Conservation (phyloP, 2,888 invertebrate genomes). For the Chirona hameri region DNA sequence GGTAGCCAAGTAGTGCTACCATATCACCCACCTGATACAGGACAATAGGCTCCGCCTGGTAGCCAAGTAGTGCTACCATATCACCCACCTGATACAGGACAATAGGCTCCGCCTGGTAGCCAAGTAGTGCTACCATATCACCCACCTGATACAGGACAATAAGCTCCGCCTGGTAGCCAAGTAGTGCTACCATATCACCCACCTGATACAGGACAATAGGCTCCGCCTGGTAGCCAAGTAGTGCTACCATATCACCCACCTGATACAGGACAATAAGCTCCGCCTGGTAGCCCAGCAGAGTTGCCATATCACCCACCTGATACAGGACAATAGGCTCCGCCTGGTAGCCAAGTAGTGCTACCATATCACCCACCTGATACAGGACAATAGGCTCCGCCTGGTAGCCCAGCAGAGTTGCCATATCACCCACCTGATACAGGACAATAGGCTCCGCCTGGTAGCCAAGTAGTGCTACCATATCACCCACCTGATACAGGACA, state of each 20-base stretch:
- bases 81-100: slow-evolving; percentile 74
- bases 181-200: slow-evolving; percentile 59
- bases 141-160: slow-evolving; percentile 79
- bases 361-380: slow-evolving; percentile 66
- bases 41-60: slow-evolving; percentile 81
- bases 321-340: slow-evolving; percentile 87
- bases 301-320: slow-evolving; percentile 61
- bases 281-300: slow-evolving; percentile 68
- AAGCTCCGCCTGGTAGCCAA: slow-evolving; percentile 77
- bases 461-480: slow-evolving; percentile 65
- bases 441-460: slow-evolving; percentile 84
- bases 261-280: slow-evolving; percentile 90
- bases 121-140: slow-evolving; percentile 63
- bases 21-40: slow-evolving; percentile 68
- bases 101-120: slow-evolving; percentile 79
- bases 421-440: slow-evolving; percentile 64
- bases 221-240: slow-evolving; percentile 74
- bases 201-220: slow-evolving; percentile 85
- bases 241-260: slow-evolving; percentile 59
- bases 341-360: slow-evolving; percentile 69
- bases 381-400: slow-evolving; percentile 82
- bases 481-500: slow-evolving; percentile 73
- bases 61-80: slow-evolving; percentile 68
- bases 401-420: slow-evolving; percentile 72
- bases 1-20: slow-evolving; percentile 69